Conservation (phyloP, 2,888 invertebrate species). For the Oscheius sp. region DNA sequence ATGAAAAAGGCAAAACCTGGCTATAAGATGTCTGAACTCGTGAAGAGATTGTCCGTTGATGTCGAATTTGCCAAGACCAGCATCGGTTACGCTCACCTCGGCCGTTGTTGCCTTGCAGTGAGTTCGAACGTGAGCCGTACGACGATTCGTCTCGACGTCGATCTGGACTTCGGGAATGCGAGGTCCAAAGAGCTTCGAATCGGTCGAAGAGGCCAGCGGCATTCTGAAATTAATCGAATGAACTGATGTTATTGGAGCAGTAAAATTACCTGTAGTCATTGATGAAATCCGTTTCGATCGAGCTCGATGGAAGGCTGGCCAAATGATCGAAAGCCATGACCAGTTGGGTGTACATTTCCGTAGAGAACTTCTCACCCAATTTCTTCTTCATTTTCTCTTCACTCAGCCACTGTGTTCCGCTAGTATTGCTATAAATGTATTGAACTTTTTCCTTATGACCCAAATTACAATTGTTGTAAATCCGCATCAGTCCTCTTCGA, state of each 20-base stretch:
- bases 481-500: slow-evolving; percentile 38
- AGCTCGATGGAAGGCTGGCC: slow-evolving; percentile 58
- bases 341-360: slow-evolving; percentile 67
- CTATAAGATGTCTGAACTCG: slow-evolving; percentile 62
- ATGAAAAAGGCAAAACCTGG: slow-evolving; percentile 51
- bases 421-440: slow-evolving; percentile 61
- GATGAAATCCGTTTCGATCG: slow-evolving; percentile 61
- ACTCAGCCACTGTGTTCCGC: slow-evolving; percentile 74
- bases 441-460: neutral
- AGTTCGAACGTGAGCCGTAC: slow-evolving; percentile 58
- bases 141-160: slow-evolving; percentile 53
- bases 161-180: slow-evolving; percentile 61
- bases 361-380: slow-evolving; percentile 64
- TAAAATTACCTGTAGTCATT: slow-evolving; percentile 39
- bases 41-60: slow-evolving; percentile 62
- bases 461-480: slow-evolving; percentile 47
- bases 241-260: too few relatives aligned
- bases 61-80: slow-evolving; percentile 66
- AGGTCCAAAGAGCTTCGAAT: slow-evolving; percentile 62
- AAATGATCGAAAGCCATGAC: slow-evolving; percentile 71
- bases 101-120: slow-evolving; percentile 65
- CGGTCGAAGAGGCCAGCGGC: slow-evolving; percentile 54
- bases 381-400: slow-evolving; percentile 63
- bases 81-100: slow-evolving; percentile 60
- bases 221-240: slow-evolving; percentile 38